phyloP scores from a whole-genome alignment of 2,113 vertebrate genomes.

The Mirounga angustirostris region DNA sequence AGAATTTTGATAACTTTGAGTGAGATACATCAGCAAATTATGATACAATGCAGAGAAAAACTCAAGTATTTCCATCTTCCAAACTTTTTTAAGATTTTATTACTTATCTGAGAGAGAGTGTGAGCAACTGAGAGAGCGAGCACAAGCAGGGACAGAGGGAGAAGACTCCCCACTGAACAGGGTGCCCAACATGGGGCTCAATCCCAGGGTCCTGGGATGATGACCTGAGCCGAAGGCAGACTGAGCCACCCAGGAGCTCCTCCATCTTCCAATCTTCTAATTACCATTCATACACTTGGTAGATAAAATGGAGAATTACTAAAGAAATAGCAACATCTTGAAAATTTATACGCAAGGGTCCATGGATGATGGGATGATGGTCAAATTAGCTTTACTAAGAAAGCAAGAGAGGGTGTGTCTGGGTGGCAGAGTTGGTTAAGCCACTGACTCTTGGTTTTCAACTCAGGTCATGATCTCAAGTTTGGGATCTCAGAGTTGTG shows the following conservation, averaged over 20 bases:
- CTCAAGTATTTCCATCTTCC: not conserved
- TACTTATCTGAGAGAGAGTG: not conserved
- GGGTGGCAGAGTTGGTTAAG: not conserved
- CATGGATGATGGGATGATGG: not conserved
- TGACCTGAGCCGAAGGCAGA: not conserved
- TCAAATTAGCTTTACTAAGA: not conserved
- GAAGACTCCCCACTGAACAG: not conserved
- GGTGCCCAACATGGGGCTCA: not conserved
- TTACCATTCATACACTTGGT: not conserved
- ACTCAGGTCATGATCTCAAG: not conserved
- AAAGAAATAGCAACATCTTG: not conserved
- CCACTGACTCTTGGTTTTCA: not conserved
- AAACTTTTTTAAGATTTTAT: not conserved
- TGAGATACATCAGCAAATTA: not conserved
- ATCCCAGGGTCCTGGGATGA: not conserved
- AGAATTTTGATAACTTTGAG: not conserved
- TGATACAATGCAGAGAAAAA: not conserved
- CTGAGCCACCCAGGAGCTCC: not conserved
- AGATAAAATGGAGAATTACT: not conserved
- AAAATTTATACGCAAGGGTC: not conserved
- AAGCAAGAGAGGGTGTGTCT: not conserved
- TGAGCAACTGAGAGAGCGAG: not conserved
- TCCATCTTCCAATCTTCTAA: not conserved
- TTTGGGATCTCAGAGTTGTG: too few species aligned
- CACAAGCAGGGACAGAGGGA: not conserved